Conservation (phyloP, 1,140 invertebrate genomes). For the Lepidurus apus region DNA sequence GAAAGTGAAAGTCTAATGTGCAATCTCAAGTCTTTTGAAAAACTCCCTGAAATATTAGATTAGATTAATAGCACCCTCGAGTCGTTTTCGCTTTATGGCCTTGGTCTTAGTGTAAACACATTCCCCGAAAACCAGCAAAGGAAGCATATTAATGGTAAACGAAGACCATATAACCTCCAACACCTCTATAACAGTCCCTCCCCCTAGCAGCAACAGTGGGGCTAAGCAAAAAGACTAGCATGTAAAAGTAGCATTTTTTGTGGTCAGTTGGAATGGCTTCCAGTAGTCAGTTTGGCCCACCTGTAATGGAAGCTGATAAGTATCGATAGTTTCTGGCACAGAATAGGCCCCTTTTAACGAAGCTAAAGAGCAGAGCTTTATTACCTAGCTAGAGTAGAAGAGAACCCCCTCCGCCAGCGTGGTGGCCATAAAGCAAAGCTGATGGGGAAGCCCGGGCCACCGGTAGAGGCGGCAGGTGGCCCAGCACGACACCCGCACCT, state of each 20-base stretch:
- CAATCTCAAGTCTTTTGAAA: no score
- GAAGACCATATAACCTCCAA: neutral
- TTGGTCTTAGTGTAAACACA: neutral
- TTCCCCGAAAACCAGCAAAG: neutral
- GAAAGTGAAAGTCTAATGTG: no score
- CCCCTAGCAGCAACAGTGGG: neutral
- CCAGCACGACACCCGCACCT: neutral
- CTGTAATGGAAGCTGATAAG: constrained; percentile 4
- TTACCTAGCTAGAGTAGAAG: no score
- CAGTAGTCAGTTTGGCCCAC: constrained; percentile 9
- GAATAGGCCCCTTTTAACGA: neutral
- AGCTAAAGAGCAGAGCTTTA: neutral
- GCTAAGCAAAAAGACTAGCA: neutral
- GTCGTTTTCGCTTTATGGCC: neutral
- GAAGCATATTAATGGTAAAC: neutral
- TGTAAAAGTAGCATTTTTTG: no score
- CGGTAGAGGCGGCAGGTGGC: neutral
- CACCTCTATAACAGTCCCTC: neutral
- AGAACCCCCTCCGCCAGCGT: no score
- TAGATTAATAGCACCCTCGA: no score
- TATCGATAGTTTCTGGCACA: neutral
- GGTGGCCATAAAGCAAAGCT: neutral
- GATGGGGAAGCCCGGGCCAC: neutral
- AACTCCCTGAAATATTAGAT: no score
- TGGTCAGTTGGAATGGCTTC: neutral